phyloP scores from a whole-genome alignment of 2,888 invertebrate genomes.

The Hemithea aestivaria region DNA sequence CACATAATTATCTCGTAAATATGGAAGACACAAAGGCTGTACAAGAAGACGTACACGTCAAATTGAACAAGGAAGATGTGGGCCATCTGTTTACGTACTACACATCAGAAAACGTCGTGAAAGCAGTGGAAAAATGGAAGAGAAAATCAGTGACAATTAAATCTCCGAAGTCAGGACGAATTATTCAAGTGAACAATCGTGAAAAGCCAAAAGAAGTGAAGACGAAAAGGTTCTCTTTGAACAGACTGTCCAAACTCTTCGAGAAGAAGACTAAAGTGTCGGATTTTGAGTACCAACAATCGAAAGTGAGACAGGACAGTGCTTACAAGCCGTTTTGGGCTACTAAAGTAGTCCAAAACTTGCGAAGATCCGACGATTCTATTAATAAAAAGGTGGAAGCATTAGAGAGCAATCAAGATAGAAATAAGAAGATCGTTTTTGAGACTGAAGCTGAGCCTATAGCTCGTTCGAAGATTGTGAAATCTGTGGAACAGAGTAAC shows the following conservation, averaged over 20 bases:
- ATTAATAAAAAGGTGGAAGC: conserved; percentile 6
- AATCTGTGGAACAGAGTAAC: conserved; percentile 17
- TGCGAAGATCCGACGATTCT: conserved; percentile 25
- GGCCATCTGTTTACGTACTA: conserved; percentile 49
- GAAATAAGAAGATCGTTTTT: conserved; percentile 6
- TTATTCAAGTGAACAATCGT: conserved; percentile 34
- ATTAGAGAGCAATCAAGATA: conserved; percentile 1
- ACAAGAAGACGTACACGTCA: conserved; percentile 46
- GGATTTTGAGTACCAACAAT: conserved; percentile 54
- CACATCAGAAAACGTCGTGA: conserved; percentile 32
- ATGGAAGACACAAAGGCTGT: conserved; percentile 47
- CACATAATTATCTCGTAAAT: conserved; percentile 22
- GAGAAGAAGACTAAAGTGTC: conserved; percentile 56
- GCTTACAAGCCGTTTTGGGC: conserved; percentile 65
- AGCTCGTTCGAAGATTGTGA: conserved; percentile 17
- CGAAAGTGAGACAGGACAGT: conserved; percentile 51
- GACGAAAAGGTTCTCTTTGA: conserved; percentile 39
- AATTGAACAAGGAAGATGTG: conserved; percentile 51
- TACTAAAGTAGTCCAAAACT: conserved; percentile 39
- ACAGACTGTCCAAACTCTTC: conserved; percentile 40
- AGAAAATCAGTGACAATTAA: conserved; percentile 57
- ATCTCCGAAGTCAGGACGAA: conserved; percentile 59
- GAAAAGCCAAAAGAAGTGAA: conserved; percentile 20
- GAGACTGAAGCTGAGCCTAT: conserved; percentile 23
- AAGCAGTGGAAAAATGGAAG: conserved; percentile 50